Percentiles rank a stretch among this genome's conserved stretches.
These are phyloP conservation scores for Drosophila auraria DNA, from an alignment of 1,140 invertebrate species.

Conservation along the genomic window DNA sequence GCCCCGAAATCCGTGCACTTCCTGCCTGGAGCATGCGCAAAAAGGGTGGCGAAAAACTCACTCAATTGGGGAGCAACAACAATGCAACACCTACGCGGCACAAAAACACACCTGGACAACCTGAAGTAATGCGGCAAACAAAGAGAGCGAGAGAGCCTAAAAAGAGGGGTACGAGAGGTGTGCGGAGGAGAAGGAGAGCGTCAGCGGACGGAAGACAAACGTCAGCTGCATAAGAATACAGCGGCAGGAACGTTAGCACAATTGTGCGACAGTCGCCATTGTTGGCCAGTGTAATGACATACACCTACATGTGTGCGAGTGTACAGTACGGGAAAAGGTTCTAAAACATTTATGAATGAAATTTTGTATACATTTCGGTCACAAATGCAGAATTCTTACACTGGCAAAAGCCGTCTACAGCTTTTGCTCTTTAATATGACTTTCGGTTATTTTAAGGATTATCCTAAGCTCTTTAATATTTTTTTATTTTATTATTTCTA, in stretches of 20 bases:
- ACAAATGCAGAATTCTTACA: conserved; percentile 1
- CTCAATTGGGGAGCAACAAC: conserved; percentile 42
- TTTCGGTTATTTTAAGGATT: too few species aligned
- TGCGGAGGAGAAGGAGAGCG: neutral
- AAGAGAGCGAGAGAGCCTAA: neutral
- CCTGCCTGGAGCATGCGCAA: conserved; percentile 59
- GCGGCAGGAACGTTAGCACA: conserved; percentile 30
- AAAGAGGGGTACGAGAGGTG: neutral
- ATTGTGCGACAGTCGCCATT: conserved; percentile 46
- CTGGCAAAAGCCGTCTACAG: neutral
- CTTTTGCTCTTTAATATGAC: too few species aligned
- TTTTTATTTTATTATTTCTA: neutral
- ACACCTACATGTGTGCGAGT: conserved; percentile 29
- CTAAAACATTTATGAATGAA: conserved; percentile 78
- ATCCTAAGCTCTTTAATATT: neutral
- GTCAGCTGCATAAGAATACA: conserved; percentile 63
- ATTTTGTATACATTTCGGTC: conserved; percentile 49
- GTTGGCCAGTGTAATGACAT: conserved; percentile 65
- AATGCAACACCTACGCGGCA: conserved; percentile 61
- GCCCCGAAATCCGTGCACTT: conserved; percentile 11
- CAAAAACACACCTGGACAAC: conserved; percentile 45
- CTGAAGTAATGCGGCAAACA: conserved; percentile 32
- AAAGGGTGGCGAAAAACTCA: conserved; percentile 18
- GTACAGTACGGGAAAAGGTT: conserved; percentile 20
- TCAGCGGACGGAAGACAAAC: conserved; percentile 39